Evolutionary conservation across 2,888 invertebrate species (phyloP).

Genomic region (Netelia melanura): DNA sequence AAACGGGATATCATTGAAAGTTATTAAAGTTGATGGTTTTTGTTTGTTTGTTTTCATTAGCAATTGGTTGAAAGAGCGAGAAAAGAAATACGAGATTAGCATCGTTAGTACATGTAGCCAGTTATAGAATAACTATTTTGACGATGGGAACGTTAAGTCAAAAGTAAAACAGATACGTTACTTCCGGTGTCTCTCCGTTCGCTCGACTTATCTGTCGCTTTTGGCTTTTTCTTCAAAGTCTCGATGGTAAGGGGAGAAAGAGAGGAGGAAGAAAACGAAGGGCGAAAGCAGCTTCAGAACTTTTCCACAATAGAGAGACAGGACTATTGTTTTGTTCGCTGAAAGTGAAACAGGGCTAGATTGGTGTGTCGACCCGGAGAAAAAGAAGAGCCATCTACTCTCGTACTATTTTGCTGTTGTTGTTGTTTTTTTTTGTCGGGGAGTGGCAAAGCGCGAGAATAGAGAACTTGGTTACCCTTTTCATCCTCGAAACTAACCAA

Average conservation of each 20-base stretch:
- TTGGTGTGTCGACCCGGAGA: constrained; percentile 39
- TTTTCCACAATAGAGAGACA: constrained; percentile 60
- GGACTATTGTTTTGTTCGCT: constrained; percentile 61
- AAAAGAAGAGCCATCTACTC: constrained; percentile 34
- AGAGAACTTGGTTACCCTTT: constrained; percentile 40
- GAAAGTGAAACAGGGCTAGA: constrained; percentile 34
- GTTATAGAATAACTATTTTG: constrained; percentile 31
- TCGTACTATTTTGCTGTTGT: background rate
- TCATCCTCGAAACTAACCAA: constrained; percentile 56
- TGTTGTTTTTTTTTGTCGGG: constrained; percentile 21
- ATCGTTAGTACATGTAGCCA: background rate
- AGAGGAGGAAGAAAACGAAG: constrained; percentile 28
- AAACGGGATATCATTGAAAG: no score
- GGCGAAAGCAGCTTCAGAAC: constrained; percentile 58
- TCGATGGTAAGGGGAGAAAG: constrained; percentile 53
- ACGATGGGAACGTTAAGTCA: constrained; percentile 17
- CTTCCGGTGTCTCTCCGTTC: constrained; percentile 7
- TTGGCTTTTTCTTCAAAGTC: constrained; percentile 43
- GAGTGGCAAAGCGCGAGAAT: constrained; percentile 6
- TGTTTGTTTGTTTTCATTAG: background rate
- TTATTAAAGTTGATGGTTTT: no score
- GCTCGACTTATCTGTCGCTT: background rate
- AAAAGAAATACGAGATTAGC: background rate
- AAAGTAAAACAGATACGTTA: constrained; percentile 25
- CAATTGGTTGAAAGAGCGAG: background rate